Evolutionary conservation across 2,797 vertebrate genomes (phyloP).

Genomic region (Microctenopoma steveboyesi): DNA sequence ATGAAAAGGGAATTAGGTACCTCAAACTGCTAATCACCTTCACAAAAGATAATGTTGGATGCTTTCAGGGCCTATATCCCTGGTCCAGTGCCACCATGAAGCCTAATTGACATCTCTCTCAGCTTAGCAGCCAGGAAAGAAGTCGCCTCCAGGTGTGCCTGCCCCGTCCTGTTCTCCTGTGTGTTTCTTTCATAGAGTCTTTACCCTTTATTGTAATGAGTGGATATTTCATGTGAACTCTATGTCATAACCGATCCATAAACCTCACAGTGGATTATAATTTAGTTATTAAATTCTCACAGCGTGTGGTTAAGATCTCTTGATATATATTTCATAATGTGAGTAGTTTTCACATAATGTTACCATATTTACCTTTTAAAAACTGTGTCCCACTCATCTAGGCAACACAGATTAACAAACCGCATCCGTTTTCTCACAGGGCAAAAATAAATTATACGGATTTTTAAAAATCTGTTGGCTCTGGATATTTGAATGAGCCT

Average conservation of each 20-base stretch:
- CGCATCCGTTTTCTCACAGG: conserved; percentile 30
- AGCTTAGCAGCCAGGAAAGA: conserved; percentile 5
- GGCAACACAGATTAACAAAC: conserved; percentile 6
- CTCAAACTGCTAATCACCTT: conserved; percentile 8
- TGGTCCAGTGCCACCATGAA: background rate
- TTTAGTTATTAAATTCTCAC: background rate
- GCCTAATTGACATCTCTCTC: conserved; percentile 23
- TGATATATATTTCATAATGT: conserved; percentile 1
- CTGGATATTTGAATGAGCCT: conserved; percentile 48
- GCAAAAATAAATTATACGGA: conserved; percentile 26
- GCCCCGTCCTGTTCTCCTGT: background rate
- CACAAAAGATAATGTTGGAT: background rate
- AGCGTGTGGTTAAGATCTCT: conserved; percentile 1
- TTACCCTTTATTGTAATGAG: conserved; percentile 7
- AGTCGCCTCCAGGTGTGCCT: background rate
- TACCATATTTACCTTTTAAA: conserved; percentile 3
- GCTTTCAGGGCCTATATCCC: background rate
- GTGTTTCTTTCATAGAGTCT: background rate
- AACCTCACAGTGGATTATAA: background rate
- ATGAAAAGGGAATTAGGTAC: background rate
- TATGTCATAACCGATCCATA: conserved; percentile 6
- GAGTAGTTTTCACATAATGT: background rate
- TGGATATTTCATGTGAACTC: conserved; percentile 9
- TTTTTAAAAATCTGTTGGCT: conserved; percentile 50
- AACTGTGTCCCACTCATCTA: conserved; percentile 2